Percentiles rank a stretch among this genome's conserved stretches.
Evolutionary conservation across 2,113 vertebrate genomes (phyloP).

Genomic region (Cyprinus carpio): DNA sequence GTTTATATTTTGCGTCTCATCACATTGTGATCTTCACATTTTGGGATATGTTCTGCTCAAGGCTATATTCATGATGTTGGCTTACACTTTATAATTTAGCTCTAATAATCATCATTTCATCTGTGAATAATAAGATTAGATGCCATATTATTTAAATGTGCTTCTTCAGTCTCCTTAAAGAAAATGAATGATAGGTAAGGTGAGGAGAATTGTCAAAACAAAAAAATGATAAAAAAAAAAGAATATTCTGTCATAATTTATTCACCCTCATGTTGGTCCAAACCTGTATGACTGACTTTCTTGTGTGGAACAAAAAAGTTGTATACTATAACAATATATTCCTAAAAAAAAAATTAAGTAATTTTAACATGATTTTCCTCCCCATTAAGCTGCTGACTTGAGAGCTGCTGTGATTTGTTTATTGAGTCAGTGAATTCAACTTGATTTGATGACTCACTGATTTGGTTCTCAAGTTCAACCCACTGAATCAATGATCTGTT

Average conservation of each 20-base stretch:
- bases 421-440: background rate
- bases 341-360: no score
- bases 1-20: conserved; percentile 37
- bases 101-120: conserved; percentile 41
- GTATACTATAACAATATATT: no score
- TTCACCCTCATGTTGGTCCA: background rate
- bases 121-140: conserved; percentile 8
- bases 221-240: background rate
- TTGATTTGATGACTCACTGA: background rate
- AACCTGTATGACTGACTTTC: background rate
- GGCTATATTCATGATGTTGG: conserved; percentile 32
- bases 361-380: no score
- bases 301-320: background rate
- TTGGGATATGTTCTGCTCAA: conserved; percentile 19
- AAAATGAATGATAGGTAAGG: conserved; percentile 9
- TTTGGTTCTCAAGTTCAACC: background rate
- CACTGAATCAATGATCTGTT: background rate
- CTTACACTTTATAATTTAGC: conserved; percentile 18
- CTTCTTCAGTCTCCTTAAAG: background rate
- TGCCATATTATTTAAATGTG: background rate
- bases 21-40: conserved; percentile 26
- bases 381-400: background rate
- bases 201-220: background rate
- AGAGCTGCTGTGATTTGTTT: background rate
- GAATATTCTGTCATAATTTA: background rate